Evolutionary conservation across 2,888 invertebrate species (phyloP).

Genomic region (Chrysolina haemoptera): DNA sequence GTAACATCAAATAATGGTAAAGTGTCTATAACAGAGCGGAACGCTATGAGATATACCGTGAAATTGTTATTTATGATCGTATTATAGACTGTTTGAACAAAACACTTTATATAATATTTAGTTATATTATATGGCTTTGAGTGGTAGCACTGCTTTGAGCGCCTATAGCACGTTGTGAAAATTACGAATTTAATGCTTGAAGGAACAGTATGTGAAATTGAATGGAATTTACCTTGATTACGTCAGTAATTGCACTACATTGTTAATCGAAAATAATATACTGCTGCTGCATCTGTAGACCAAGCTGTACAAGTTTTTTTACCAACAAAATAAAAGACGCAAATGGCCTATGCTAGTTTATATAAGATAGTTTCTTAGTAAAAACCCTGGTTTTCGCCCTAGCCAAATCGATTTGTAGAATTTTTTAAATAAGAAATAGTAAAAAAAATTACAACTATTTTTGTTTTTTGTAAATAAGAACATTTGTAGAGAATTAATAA

Average conservation of each 20-base stretch:
- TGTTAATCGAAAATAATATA: not conserved
- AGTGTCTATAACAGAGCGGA: constrained; percentile 46
- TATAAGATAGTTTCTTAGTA: too few species aligned
- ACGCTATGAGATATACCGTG: constrained; percentile 52
- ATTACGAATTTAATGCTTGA: constrained; percentile 24
- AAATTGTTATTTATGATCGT: constrained; percentile 53
- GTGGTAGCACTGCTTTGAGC: constrained; percentile 36
- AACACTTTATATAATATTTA: constrained; percentile 48
- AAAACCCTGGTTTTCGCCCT: too few species aligned
- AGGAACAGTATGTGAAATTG: constrained; percentile 26
- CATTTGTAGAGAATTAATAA: too few species aligned
- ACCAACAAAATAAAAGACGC: too few species aligned
- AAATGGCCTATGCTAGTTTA: too few species aligned
- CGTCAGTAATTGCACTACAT: not conserved
- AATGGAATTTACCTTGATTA: constrained; percentile 11
- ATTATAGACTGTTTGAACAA: constrained; percentile 47
- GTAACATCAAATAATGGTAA: constrained; percentile 49
- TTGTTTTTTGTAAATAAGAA: too few species aligned
- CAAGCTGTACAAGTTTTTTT: too few species aligned
- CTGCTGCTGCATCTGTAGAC: too few species aligned
- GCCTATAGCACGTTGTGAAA: constrained; percentile 22
- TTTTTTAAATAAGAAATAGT: too few species aligned
- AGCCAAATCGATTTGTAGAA: too few species aligned
- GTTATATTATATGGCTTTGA: constrained; percentile 39
- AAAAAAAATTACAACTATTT: too few species aligned